Conservation (phyloP, 2,797 vertebrate species). For the Tangara arthus region DNA sequence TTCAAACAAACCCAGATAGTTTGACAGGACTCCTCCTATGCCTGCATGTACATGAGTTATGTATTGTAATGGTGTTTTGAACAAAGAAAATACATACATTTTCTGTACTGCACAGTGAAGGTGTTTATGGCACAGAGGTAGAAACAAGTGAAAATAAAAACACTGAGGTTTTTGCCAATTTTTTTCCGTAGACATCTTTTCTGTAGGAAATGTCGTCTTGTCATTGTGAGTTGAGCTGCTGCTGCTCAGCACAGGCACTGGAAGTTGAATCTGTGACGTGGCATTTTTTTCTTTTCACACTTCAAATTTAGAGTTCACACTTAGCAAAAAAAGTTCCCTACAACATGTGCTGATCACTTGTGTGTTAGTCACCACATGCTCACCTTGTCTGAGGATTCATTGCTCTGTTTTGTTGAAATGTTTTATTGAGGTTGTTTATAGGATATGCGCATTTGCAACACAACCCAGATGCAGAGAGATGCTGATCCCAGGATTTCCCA, state of each 20-base stretch:
- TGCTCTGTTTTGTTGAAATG: constrained; percentile 3
- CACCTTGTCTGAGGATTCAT: neutral
- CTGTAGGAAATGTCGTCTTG: neutral
- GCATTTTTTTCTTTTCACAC: neutral
- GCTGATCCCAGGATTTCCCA: neutral
- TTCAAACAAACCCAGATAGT: neutral
- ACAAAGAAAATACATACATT: accelerated
- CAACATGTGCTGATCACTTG: neutral
- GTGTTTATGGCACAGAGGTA: neutral
- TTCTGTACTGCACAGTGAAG: neutral
- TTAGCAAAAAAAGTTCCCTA: neutral
- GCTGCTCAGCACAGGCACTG: neutral
- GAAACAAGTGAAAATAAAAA: neutral
- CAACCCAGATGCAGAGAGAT: neutral
- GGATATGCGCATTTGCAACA: neutral
- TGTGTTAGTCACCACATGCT: neutral
- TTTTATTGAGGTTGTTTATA: neutral
- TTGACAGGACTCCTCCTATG: neutral
- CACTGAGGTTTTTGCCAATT: neutral
- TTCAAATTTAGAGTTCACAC: neutral
- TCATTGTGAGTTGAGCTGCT: neutral
- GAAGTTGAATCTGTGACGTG: neutral
- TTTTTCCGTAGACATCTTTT: neutral
- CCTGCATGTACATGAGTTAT: neutral
- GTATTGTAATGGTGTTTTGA: neutral